These are phyloP conservation scores for Helicoverpa armigera DNA, from an alignment of 1,140 invertebrate species.

Conservation along the genomic window DNA sequence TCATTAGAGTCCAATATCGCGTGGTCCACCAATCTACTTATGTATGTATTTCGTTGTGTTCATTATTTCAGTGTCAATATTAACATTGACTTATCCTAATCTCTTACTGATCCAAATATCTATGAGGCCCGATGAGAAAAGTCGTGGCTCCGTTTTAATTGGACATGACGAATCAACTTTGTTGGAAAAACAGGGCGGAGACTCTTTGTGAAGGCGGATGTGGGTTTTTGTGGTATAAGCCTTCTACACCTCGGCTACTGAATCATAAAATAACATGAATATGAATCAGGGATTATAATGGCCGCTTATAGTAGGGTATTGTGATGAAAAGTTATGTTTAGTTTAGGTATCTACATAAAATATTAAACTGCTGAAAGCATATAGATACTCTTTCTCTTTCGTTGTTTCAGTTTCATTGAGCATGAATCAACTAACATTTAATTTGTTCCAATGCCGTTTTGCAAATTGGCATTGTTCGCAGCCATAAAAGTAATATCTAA, in stretches of 20 bases:
- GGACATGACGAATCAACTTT: slow-evolving; percentile 76
- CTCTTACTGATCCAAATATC: slow-evolving; percentile 12
- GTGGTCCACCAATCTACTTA: no score
- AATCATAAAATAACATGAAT: slow-evolving; percentile 13
- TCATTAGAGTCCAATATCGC: no score
- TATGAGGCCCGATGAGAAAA: slow-evolving; percentile 60
- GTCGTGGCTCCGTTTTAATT: slow-evolving; percentile 75
- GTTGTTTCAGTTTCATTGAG: no score
- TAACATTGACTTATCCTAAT: slow-evolving; percentile 12
- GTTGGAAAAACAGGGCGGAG: slow-evolving; percentile 76
- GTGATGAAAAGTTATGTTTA: not conserved
- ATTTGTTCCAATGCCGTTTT: not conserved
- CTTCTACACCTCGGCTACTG: not conserved
- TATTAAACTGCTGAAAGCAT: not conserved
- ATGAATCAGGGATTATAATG: not conserved
- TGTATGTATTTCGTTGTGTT: no score
- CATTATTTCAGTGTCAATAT: no score
- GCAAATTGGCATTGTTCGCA: not conserved
- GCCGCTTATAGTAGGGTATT: no score
- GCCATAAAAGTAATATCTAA: not conserved
- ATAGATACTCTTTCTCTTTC: no score
- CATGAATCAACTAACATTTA: not conserved
- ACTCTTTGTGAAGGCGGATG: slow-evolving; percentile 72
- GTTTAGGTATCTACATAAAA: not conserved
- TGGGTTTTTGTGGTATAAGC: slow-evolving; percentile 55